Evolutionary conservation across 1,140 invertebrate species (phyloP), one percentile per base, ranked within the genome.

Genomic region (Brachionus sp.): DNA sequence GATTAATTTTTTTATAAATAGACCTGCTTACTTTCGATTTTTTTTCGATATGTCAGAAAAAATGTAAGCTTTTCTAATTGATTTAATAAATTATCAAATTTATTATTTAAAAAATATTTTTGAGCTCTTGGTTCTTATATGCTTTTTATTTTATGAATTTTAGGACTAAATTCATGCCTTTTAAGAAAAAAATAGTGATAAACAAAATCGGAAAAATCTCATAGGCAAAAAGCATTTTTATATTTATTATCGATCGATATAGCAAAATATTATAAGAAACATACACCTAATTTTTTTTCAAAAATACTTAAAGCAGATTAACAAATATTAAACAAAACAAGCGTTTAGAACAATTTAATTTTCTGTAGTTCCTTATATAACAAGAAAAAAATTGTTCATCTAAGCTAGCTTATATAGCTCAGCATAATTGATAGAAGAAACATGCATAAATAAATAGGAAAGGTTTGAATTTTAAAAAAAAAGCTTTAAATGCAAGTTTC

Each of bases 251-350:
- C 50, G 19, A 57, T 57, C 50, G 50, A 57, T 57, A 57, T 6
- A 19, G 50, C 16, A 19, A 57, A 57, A 57, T 19, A n/a, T 57
- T 57, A 19, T 9, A 57, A 9, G n/a, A 57, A 57, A 19, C 50
- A n/a, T 57, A 9, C n/a, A 57, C 9, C n/a, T 23, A n/a, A 50
- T 23, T 57, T 57, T 57, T 7, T 19, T 19, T 3, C n/a, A 53
- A 53, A 53, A 53, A 53, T 7, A 53, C 50, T 53, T 53, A 57
- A 57, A 57, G 50, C 50, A 57, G 19, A 57, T 57, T 57, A 57
- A 57, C 19, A 57, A 57, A 57, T 57, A 57, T 57, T 57, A 57
- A 57, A 57, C 19, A 57, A 57, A 57, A 57, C 50, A 57, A 57
- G 50, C 50, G 19, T 57, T 7, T 57, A 57, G 19, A 57, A 57